Conservation (phyloP, 2,113 vertebrate genomes). For the Polyodon spathula region DNA sequence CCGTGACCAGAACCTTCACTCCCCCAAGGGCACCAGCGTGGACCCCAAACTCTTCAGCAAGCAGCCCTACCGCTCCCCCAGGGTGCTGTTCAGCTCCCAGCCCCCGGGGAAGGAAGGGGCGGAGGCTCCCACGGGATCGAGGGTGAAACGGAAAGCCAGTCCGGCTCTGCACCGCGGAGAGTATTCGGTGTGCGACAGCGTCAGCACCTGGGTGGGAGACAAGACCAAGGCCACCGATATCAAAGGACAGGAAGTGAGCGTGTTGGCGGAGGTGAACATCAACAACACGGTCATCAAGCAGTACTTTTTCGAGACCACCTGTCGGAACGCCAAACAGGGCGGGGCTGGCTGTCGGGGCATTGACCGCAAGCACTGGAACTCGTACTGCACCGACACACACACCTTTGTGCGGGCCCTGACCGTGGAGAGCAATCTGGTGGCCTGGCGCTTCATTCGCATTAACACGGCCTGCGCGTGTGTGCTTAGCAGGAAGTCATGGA, state of each 20-base stretch:
- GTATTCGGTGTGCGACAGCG: conserved; percentile 91
- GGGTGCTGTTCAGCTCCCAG: conserved; percentile 85
- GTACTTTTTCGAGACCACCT: conserved; percentile 94
- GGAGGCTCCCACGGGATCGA: conserved; percentile 51
- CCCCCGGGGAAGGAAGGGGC: conserved; percentile 58
- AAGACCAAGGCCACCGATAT: conserved; percentile 89
- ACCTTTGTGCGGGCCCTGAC: conserved; percentile 91
- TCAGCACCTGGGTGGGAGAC: conserved; percentile 84
- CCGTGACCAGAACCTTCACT: conserved; percentile 26
- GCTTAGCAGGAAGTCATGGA: conserved; percentile 80
- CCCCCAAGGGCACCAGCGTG: conserved; percentile 64
- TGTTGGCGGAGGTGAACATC: conserved; percentile 81
- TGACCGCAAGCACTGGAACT: conserved; percentile 93
- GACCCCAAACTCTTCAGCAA: conserved; percentile 83
- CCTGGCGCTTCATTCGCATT: conserved; percentile 90
- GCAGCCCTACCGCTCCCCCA: conserved; percentile 70
- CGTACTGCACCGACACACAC: conserved; percentile 92
- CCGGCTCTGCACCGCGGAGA: conserved; percentile 81
- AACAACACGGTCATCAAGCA: conserved; percentile 86
- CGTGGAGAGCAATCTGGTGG: conserved; percentile 72
- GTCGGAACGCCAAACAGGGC: conserved; percentile 66
- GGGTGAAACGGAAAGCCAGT: conserved; percentile 60
- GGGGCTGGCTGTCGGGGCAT: conserved; percentile 85
- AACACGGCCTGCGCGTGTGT: conserved; percentile 92
- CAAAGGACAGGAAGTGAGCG: conserved; percentile 82